Base-by-base conservation (phyloP, 2,888 invertebrate genomes). In the Ormyrus thymus region DNA sequence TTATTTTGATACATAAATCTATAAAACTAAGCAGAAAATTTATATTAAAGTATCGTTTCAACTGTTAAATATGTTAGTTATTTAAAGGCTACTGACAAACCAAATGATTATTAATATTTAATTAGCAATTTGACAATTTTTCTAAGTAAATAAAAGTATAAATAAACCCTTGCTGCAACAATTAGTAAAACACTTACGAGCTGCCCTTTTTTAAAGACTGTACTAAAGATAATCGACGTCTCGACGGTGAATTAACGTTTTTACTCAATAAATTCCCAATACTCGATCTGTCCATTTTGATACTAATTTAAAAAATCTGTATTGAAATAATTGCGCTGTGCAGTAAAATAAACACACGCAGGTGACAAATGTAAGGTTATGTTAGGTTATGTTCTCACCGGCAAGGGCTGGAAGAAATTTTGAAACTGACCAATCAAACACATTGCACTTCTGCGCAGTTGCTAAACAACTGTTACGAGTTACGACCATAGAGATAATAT, bases 141-240 rank as follows among this genome's bases (percentile, higher is more conserved):
- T 29, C 29, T 29, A 29, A 29, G 29, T 29, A 29, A 29, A 29
- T 29, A 29, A 29, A 29, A 29, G 29, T 3, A 29, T 29, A 29
- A 29, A 29, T 29, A 29, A 29, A 29, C 29, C 1, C 29, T 29
- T 29, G 29, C 3, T 29, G 29, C 29, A 29, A 29, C 29, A 29
- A 46, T 11, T 50, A 59, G 9, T 55, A 51, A 11, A 59, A 72
- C 65, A 86, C 87, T 85, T 83, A 89, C 90, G 89, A 86, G 51
- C 79, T 87, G 77, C 85, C 88, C 74, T 88, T 88, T 80, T 87
- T 89, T 51, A 89, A 84, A 0, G 89, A 88, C 70, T 89, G 89
- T 10, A 86, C 87, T 55, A 89, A 86, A 13, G 89, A 89, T 81
- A 89, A 83, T 78, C 89, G 86, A 76, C 88, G 88, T 13, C 87